Base-by-base conservation (phyloP, 2,113 vertebrate genomes). In the Acinonyx jubatus region DNA sequence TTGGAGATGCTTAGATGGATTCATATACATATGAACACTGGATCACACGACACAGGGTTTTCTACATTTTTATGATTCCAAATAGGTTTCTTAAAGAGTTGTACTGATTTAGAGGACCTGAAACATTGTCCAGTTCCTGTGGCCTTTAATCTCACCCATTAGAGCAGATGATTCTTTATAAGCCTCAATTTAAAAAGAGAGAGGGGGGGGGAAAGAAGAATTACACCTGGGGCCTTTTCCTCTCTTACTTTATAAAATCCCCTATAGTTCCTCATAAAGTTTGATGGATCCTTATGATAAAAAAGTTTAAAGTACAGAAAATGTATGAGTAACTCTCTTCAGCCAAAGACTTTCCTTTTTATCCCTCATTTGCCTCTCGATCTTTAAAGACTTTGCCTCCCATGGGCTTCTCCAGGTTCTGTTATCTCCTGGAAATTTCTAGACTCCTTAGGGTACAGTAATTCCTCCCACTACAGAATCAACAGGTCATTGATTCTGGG, bases 121-220 rank as follows among this genome's bases (percentile, higher is more conserved):
- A 3, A 3, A 4, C 45, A 6, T 7, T 10, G 9, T 48, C 8
- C 14, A 19, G 7, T 71, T 38, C 57, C 52, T 27, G 1, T 4
- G 21, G 19, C 25, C 2, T 4, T 23, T 65, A 13, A 18, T 27
- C 61, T 79, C 36, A 13, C 0, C 16, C 23, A 15, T 57, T 10
- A 14, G 1, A 76, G 48, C 14, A 1, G 15, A 19, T 1, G 4
- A 71, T n/a, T 23, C 61, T 19, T 71, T 27, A 23, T n/a, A 73
- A 89, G 36, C 4, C 11, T 45, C 36, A 10, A 29, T 14, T 36
- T 38, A 65, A 94, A 79, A 50, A 7, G 57, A 10, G 31, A 29
- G n/a, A 9, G 45, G 0, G 45, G 45, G 45, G 45, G 45, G 7
- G 21, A 55, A 65, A 7, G 23, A 36, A 15, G 25, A 50, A 48